Conservation (phyloP, 2,888 invertebrate genomes). For the Limnephilus rhombicus region DNA sequence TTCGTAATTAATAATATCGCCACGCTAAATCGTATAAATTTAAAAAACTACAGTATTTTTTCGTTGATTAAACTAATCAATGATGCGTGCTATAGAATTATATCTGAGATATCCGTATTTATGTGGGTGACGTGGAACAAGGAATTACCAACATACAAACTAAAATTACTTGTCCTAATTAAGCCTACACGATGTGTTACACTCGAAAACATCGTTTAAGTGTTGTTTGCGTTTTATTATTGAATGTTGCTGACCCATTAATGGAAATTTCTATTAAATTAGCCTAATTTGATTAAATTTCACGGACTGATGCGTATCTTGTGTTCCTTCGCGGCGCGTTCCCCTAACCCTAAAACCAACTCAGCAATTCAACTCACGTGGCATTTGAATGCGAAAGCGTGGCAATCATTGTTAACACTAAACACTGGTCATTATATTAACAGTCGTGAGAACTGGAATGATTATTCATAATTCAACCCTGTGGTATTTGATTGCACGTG, state of each 20-base stretch:
- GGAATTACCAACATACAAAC: not conserved
- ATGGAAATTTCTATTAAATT: conserved; percentile 4
- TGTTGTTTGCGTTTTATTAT: not conserved
- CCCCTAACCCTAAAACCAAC: not conserved
- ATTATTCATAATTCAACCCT: not conserved
- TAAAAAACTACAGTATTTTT: not conserved
- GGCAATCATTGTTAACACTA: conserved; percentile 31
- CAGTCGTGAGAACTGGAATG: not conserved
- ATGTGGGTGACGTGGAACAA: not conserved
- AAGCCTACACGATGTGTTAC: conserved; percentile 8
- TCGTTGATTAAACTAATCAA: not conserved
- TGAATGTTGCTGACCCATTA: not conserved
- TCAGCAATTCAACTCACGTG: not conserved
- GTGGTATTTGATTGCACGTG: not conserved
- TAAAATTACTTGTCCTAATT: not conserved
- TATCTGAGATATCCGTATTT: not conserved
- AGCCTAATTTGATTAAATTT: conserved; percentile 16
- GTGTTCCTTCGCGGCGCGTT: not conserved
- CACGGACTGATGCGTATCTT: conserved; percentile 12
- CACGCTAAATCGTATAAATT: not conserved
- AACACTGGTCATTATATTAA: conserved; percentile 6
- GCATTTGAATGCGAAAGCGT: conserved; percentile 51
- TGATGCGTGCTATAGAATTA: not conserved
- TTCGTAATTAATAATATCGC: too few species aligned
- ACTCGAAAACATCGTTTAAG: not conserved